phyloP scores from a whole-genome alignment of 2,797 vertebrate species.

The Enteromius argenteus region DNA sequence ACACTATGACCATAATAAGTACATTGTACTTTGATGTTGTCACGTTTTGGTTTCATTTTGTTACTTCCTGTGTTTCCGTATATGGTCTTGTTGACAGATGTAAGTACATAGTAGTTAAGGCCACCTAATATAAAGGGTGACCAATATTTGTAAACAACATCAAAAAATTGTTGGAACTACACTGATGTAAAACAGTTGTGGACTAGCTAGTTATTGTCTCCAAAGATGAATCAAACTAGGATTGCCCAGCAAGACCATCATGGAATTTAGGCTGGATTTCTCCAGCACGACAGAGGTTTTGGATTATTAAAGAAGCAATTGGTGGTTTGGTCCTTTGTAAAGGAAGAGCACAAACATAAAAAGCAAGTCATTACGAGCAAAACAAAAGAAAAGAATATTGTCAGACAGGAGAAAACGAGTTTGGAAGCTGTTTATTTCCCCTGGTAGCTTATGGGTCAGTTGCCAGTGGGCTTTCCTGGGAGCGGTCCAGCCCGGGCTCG shows the following conservation, averaged over 20 bases:
- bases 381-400: slow-evolving; percentile 42
- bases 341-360: slow-evolving; percentile 17
- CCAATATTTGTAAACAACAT: background rate
- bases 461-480: slow-evolving; percentile 66
- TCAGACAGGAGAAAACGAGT: slow-evolving; percentile 63
- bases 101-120: no score
- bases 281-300: background rate
- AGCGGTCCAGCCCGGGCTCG: slow-evolving; percentile 65
- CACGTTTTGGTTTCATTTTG: no score
- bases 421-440: slow-evolving; percentile 78
- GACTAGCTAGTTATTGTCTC: background rate
- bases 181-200: background rate
- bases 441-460: slow-evolving; percentile 74
- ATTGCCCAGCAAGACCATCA: background rate
- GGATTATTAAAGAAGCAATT: slow-evolving; percentile 27
- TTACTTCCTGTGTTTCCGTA: no score
- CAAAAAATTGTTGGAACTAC: background rate
- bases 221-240: background rate
- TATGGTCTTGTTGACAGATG: no score
- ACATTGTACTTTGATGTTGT: no score
- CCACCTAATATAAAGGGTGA: no score
- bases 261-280: background rate
- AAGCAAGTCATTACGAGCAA: slow-evolving; percentile 25
- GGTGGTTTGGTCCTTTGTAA: background rate
- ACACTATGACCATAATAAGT: no score